Evolutionary conservation across 2,113 vertebrate species (phyloP).

Genomic region (Gopherus evgoodei): DNA sequence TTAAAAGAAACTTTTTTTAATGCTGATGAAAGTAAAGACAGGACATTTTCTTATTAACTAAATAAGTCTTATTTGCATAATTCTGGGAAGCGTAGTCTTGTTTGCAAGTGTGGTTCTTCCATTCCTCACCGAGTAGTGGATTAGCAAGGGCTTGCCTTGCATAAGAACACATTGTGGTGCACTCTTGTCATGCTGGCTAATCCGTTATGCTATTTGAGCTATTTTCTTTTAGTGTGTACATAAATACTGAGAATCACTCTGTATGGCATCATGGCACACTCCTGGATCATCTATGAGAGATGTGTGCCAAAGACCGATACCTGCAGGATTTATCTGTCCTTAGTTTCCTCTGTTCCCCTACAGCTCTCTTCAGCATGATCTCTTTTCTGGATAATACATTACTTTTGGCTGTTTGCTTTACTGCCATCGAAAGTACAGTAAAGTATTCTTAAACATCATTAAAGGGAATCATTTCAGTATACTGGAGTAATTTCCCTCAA

Average conservation of each 20-base stretch:
- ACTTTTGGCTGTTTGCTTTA: background rate
- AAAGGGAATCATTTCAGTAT: background rate
- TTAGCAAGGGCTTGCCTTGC: background rate
- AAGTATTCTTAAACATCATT: background rate
- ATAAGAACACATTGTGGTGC: background rate
- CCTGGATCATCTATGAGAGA: constrained; percentile 30
- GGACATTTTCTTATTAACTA: background rate
- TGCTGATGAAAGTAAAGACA: background rate
- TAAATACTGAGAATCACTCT: constrained; percentile 36
- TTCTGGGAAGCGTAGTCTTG: background rate
- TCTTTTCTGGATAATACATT: background rate
- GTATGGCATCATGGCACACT: constrained; percentile 13
- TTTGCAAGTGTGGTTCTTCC: background rate
- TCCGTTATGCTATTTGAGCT: constrained; percentile 5
- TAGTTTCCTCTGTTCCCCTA: background rate
- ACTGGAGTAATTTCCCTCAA: background rate
- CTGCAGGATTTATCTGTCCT: background rate
- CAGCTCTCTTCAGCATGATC: background rate
- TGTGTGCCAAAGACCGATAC: background rate
- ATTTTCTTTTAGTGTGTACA: constrained; percentile 51
- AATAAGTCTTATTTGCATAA: background rate
- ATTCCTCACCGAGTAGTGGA: background rate
- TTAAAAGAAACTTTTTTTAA: background rate
- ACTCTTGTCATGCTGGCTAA: background rate
- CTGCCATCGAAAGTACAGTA: background rate